Base-by-base conservation (phyloP, 2,113 vertebrate species). In the Acrocephalus kingi region DNA sequence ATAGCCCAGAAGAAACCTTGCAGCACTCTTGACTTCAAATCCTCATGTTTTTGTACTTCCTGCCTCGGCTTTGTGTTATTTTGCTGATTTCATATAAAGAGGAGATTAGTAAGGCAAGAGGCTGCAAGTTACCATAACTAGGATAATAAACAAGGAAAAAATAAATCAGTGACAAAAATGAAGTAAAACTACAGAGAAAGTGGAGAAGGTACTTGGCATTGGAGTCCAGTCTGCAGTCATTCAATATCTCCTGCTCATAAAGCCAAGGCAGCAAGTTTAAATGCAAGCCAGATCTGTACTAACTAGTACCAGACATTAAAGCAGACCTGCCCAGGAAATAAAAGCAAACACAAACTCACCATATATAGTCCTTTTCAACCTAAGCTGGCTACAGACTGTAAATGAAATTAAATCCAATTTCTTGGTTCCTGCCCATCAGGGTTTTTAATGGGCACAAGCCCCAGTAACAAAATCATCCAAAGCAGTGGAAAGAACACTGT, bases 391-490 rank as follows among this genome's bases (percentile, higher is more conserved):
- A 49, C 27, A 79, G 35, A 43, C 2, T 64, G 41, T 68, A 75
- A 27, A 7, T 11, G 3, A 76, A 61, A 66, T 68, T 2, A 66
- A 73, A 77, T 49, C 35, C 10, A 52, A 6, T 0, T 0, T 37
- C 31, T 45, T 75, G 10, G 21, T 87, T 87, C 84, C 58, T 56
- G 20, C 33, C 62, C 66, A 15, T 37, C 41, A 68, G 15, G 21
- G 21, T 51, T 46, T 43, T 7, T 11, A 43, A 58, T 1, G 3
- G 24, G 66, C 25, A 33, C 8, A 35, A 25, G 9, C 13, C 22
- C 0, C 13, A 15, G 41, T 1, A 41, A 41, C 4, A 69, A 63
- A 73, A 31, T 23, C 39, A 89, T 8, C 24, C 37, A 58, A n/a
- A 76, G 41, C 17, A 76, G 20, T 10, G 37, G 37, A 83, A 73